phyloP scores from a whole-genome alignment of 1,140 invertebrate species.

The Listronotus bonariensis region DNA sequence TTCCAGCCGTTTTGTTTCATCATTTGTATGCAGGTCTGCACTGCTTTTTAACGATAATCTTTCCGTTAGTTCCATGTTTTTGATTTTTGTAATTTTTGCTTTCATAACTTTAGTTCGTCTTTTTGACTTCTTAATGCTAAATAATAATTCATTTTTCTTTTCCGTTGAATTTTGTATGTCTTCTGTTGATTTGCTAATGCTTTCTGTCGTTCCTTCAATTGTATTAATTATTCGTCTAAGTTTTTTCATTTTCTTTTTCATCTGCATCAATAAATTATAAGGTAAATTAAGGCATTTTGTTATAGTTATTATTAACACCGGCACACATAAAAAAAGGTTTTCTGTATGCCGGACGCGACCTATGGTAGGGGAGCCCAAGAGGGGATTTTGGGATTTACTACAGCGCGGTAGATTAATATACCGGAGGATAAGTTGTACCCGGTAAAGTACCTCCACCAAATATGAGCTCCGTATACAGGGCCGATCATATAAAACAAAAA shows the following conservation, averaged over 20 bases:
- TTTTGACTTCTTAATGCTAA: constrained; percentile 39
- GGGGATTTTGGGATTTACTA: too few species aligned
- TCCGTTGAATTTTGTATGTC: constrained; percentile 1
- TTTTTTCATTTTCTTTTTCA: constrained; percentile 37
- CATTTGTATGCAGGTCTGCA: not conserved
- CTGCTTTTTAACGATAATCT: constrained; percentile 12
- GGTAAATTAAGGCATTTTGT: too few species aligned
- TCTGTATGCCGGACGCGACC: too few species aligned
- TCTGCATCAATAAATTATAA: too few species aligned
- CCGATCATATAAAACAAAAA: too few species aligned
- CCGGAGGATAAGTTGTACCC: too few species aligned
- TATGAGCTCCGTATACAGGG: too few species aligned
- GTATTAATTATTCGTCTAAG: constrained; percentile 16
- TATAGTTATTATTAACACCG: too few species aligned
- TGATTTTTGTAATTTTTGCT: constrained; percentile 42
- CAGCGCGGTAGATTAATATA: too few species aligned
- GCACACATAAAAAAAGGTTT: too few species aligned
- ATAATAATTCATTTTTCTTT: constrained; percentile 20
- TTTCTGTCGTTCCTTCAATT: constrained; percentile 1
- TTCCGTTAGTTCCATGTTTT: constrained; percentile 38
- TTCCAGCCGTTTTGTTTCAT: not conserved
- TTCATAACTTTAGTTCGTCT: constrained; percentile 40
- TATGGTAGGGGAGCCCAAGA: too few species aligned
- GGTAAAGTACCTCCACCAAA: too few species aligned
- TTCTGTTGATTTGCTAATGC: not conserved